These are phyloP conservation scores for Formicarius rufipectus DNA, from an alignment of 2,113 vertebrate species.

Conservation along the genomic window DNA sequence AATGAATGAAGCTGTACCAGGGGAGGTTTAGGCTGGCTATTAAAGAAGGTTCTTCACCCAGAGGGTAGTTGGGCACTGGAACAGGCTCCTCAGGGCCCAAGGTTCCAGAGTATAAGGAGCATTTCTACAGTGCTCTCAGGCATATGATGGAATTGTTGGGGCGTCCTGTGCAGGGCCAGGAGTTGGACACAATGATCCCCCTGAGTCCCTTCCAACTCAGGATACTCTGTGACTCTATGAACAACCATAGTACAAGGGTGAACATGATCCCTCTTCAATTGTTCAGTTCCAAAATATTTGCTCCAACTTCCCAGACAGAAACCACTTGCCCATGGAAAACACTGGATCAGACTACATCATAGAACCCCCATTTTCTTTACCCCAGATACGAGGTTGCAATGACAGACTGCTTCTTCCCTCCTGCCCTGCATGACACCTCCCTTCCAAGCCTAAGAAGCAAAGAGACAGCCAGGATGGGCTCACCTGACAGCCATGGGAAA, in stretches of 20 bases:
- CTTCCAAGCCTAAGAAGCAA: accelerated
- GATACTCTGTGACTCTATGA: not conserved
- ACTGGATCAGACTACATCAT: not conserved
- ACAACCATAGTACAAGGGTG: accelerated
- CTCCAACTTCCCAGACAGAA: accelerated
- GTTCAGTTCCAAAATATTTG: accelerated
- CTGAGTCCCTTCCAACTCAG: not conserved
- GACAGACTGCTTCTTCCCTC: not conserved
- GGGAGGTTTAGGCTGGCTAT: not conserved
- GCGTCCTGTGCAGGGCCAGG: not conserved
- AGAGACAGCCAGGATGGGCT: not conserved
- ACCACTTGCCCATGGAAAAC: not conserved
- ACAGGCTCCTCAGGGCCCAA: not conserved
- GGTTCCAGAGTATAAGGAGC: not conserved
- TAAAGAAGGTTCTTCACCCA: not conserved
- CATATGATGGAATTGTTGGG: not conserved
- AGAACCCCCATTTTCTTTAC: not conserved
- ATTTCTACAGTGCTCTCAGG: not conserved
- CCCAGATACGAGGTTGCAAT: not conserved
- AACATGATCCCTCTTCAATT: not conserved
- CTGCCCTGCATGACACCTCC: not conserved
- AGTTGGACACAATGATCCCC: not conserved
- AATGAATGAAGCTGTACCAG: not conserved
- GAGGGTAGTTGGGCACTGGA: not conserved
- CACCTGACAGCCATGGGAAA: constrained; percentile 95